phyloP scores from a whole-genome alignment of 2,113 vertebrate species.

The Oncorhynchus clarkii region DNA sequence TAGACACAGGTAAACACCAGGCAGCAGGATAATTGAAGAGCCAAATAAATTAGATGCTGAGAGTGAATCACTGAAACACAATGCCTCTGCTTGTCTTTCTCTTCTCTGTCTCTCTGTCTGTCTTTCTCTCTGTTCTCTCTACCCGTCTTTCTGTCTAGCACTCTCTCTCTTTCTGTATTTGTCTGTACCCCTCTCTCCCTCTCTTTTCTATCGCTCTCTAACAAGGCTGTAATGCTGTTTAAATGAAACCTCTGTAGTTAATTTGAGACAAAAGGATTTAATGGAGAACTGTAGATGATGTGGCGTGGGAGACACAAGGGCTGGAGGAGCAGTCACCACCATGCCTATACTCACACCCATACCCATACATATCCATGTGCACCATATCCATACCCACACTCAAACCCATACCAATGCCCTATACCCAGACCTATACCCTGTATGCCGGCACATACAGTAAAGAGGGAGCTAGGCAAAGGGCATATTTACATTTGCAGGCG shows the following conservation, averaged over 20 bases:
- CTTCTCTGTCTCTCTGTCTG: not conserved
- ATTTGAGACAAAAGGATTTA: slow-evolving; percentile 19
- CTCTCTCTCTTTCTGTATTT: not conserved
- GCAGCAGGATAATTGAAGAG: slow-evolving; percentile 23
- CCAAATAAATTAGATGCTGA: not conserved
- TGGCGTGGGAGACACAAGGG: not conserved
- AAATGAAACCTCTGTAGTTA: slow-evolving; percentile 22
- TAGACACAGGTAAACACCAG: slow-evolving; percentile 10
- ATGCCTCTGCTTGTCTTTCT: not conserved
- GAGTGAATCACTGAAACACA: not conserved
- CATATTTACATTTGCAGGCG: no score
- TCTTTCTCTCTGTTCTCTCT: not conserved
- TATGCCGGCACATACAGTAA: no score
- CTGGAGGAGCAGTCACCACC: not conserved
- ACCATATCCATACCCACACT: no score
- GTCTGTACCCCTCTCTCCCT: not conserved
- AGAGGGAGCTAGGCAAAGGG: no score
- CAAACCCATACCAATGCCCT: no score
- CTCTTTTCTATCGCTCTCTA: not conserved
- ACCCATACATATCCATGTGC: no score
- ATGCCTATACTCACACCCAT: not conserved
- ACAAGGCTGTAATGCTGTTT: slow-evolving; percentile 8
- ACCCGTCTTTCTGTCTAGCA: not conserved
- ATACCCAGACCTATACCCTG: no score
- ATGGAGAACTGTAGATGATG: slow-evolving; percentile 20